phyloP scores from a whole-genome alignment of 2,797 vertebrate genomes.

The Euphonia xanthogaster region DNA sequence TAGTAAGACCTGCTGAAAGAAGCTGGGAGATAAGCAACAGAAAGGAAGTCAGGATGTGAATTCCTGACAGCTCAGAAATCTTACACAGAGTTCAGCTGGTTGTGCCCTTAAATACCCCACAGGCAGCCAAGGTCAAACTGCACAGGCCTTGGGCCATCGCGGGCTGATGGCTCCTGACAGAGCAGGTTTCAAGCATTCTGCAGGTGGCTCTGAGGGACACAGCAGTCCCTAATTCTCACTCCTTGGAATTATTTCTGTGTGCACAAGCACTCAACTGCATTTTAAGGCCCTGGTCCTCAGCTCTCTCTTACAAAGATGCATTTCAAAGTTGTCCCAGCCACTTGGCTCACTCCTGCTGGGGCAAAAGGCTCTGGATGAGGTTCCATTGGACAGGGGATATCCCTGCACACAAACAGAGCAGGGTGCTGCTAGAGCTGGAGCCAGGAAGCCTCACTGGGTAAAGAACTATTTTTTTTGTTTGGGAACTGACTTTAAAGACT shows the following conservation, averaged over 20 bases:
- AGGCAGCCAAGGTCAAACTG: not conserved
- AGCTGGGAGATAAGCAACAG: not conserved
- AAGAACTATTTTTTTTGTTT: not conserved
- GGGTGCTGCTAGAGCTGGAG: not conserved
- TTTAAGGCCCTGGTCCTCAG: not conserved
- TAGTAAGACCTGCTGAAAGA: not conserved
- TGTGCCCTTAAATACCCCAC: not conserved
- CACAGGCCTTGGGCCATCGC: not conserved
- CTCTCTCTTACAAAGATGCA: not conserved
- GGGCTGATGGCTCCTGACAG: not conserved
- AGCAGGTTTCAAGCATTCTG: not conserved
- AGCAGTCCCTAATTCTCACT: not conserved
- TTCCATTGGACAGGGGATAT: fast-evolving
- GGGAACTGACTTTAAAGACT: not conserved
- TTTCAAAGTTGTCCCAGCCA: not conserved
- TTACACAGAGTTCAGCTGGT: not conserved
- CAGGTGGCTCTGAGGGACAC: not conserved
- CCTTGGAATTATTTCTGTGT: not conserved
- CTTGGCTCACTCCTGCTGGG: not conserved
- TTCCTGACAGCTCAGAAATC: not conserved
- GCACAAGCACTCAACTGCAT: fast-evolving
- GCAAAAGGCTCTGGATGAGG: not conserved
- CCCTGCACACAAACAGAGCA: not conserved
- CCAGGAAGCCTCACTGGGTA: fast-evolving
- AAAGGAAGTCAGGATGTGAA: not conserved